Conservation (phyloP, 2,797 vertebrate species). For the Agapornis canus region DNA sequence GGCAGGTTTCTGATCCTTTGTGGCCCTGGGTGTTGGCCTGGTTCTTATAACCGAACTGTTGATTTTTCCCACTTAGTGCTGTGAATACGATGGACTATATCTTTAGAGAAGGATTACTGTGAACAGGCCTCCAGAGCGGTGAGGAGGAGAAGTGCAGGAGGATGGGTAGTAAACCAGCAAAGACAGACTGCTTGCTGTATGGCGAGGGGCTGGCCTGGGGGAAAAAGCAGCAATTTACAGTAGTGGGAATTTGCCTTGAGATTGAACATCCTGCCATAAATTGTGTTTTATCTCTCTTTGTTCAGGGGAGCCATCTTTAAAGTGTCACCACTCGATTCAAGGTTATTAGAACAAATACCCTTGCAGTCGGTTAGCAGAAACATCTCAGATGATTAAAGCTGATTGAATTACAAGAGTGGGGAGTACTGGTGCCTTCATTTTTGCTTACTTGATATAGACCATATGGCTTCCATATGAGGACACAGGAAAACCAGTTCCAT, state of each 20-base stretch:
- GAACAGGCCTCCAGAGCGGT: not conserved
- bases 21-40: not conserved
- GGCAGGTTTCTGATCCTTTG: not conserved
- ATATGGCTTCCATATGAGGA: not conserved
- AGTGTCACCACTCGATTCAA: constrained; percentile 42
- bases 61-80: not conserved
- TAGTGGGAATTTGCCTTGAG: constrained; percentile 31
- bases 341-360: constrained; percentile 59
- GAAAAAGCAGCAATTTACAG: constrained; percentile 14
- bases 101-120: not conserved
- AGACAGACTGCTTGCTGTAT: not conserved
- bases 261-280: constrained; percentile 44
- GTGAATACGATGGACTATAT: not conserved
- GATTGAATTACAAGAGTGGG: constrained; percentile 26
- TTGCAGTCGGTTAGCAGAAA: not conserved
- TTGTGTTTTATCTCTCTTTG: constrained; percentile 28
- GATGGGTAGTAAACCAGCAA: not conserved
- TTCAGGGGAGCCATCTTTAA: constrained; percentile 45
- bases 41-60: not conserved
- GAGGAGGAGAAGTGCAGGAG: not conserved
- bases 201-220: not conserved
- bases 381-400: not conserved
- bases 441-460: not conserved
- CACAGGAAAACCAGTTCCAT: not conserved
- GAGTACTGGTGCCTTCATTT: not conserved